Evolutionary conservation across 2,113 vertebrate genomes (phyloP).

Genomic region (Heptranchias perlo): DNA sequence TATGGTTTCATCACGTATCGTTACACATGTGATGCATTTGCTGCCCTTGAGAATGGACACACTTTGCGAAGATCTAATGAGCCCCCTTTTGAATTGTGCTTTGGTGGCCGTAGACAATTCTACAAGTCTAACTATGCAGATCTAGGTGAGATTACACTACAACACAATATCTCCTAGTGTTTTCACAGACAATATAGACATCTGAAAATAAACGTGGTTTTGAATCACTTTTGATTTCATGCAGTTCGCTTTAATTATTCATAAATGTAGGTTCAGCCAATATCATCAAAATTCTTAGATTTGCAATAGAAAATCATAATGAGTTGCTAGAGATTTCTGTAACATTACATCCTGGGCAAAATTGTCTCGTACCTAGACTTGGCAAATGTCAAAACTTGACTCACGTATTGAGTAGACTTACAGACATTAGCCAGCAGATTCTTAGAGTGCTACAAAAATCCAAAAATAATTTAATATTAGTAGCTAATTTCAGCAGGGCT

Average conservation of each 20-base stretch:
- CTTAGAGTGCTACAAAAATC: neutral
- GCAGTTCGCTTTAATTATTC: neutral
- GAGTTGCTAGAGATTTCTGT: neutral
- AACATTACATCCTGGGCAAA: neutral
- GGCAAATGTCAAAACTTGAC: neutral
- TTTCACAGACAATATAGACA: neutral
- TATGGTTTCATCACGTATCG: conserved; percentile 99
- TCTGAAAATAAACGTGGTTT: neutral
- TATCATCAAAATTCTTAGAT: neutral
- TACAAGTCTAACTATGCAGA: conserved; percentile 97
- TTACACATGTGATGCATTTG: conserved; percentile 95
- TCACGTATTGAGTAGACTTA: neutral
- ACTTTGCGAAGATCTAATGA: conserved; percentile 85
- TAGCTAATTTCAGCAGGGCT: neutral
- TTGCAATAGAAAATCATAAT: conserved; percentile 8
- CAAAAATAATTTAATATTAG: neutral
- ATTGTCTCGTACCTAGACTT: too few species aligned
- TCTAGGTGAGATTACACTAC: conserved; percentile 72
- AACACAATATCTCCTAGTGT: neutral
- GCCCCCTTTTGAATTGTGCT: conserved; percentile 93
- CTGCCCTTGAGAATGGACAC: conserved; percentile 96
- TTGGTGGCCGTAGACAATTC: conserved; percentile 91
- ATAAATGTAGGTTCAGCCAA: neutral
- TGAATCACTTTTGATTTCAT: neutral
- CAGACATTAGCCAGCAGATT: neutral